phyloP scores from a whole-genome alignment of 2,113 vertebrate species.

The Oriolus oriolus region DNA sequence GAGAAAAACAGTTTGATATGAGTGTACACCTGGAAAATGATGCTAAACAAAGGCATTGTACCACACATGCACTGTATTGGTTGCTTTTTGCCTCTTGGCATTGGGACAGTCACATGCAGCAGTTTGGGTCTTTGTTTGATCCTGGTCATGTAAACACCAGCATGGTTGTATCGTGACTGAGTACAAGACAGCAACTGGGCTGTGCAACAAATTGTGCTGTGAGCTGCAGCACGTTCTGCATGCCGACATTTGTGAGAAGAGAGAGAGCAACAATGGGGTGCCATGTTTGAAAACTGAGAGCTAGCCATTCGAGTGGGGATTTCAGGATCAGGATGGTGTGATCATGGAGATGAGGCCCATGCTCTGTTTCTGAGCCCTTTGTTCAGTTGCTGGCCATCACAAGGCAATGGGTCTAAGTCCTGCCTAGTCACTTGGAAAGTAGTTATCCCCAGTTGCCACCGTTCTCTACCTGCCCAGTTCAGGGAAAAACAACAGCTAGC shows the following conservation, averaged over 20 bases:
- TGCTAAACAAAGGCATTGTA: not conserved
- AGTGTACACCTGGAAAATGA: not conserved
- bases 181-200: not conserved
- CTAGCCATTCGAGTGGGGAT: not conserved
- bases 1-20: not conserved
- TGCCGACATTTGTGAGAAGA: not conserved
- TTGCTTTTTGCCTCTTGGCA: not conserved
- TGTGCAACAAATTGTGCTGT: not conserved
- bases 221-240: not conserved
- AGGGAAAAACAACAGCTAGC: not conserved
- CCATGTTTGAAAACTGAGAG: not conserved
- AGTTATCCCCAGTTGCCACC: not conserved
- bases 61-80: not conserved
- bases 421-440: not conserved
- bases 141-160: not conserved
- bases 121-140: not conserved
- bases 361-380: not conserved
- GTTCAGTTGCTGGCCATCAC: not conserved
- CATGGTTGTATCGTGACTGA: not conserved
- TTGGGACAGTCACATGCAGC: not conserved
- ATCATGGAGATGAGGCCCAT: not conserved
- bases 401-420: not conserved
- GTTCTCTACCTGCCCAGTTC: not conserved
- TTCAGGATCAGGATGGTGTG: not conserved
- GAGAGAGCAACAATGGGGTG: rapidly evolving